Evolutionary conservation across 2,113 vertebrate species (phyloP).

Genomic region (Sapayoa aenigma): DNA sequence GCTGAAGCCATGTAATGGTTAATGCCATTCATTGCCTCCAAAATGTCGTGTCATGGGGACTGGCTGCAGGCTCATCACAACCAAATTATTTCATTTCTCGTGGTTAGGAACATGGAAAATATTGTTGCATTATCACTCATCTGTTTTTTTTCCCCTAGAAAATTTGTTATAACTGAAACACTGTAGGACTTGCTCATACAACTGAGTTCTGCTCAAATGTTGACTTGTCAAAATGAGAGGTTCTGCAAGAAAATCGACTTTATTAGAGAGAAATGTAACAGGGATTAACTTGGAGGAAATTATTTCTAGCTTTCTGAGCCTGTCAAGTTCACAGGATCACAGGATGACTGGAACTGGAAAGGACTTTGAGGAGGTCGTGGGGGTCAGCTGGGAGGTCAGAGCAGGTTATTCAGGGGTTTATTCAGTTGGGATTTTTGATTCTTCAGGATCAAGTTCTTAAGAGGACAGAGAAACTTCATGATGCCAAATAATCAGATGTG

Average conservation of each 20-base stretch:
- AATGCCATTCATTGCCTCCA: conserved; percentile 60
- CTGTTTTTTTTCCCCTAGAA: conserved; percentile 8
- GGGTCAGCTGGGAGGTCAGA: background rate
- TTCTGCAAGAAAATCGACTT: background rate
- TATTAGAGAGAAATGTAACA: background rate
- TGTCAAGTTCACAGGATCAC: background rate
- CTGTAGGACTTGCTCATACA: background rate
- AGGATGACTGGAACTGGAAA: background rate
- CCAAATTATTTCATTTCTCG: conserved; percentile 63
- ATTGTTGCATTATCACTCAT: conserved; percentile 36
- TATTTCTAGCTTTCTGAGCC: background rate
- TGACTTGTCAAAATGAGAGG: background rate
- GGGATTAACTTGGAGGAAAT: background rate
- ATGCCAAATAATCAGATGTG: background rate
- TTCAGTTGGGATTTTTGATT: background rate
- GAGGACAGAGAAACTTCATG: background rate
- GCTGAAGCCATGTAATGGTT: conserved; percentile 50
- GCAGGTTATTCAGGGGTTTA: background rate
- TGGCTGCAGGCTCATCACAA: conserved; percentile 48
- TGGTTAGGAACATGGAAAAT: conserved; percentile 71
- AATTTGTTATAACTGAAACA: background rate
- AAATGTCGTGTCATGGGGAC: conserved; percentile 56
- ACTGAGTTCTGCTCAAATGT: background rate
- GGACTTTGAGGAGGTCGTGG: background rate
- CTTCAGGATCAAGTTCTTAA: background rate